Evolutionary conservation across 2,888 invertebrate genomes (phyloP).

Genomic region (Dasysyrphus albostriatus): DNA sequence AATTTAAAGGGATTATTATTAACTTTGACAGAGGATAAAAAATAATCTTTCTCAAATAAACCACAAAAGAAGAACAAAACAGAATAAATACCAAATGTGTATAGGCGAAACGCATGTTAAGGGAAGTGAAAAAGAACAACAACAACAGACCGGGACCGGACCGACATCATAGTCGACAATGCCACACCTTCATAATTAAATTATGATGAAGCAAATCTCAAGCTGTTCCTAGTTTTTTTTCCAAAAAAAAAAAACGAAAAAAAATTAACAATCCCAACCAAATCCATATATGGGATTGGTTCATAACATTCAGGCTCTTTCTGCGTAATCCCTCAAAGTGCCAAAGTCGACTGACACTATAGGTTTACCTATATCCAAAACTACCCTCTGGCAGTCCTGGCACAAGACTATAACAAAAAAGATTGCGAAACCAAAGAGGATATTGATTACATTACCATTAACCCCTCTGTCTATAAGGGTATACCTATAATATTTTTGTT

Average conservation of each 20-base stretch:
- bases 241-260: not conserved
- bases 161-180: conserved; percentile 11
- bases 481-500: conserved; percentile 50
- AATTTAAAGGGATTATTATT: conserved; percentile 64
- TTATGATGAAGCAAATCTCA: conserved; percentile 74
- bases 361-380: not conserved
- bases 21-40: conserved; percentile 71
- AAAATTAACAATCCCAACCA: conserved; percentile 4
- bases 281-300: conserved; percentile 65
- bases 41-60: conserved; percentile 52
- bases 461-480: conserved; percentile 40
- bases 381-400: too few relatives aligned
- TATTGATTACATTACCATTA: conserved; percentile 73
- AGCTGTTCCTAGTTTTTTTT: conserved; percentile 57
- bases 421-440: conserved; percentile 70
- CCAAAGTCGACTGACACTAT: conserved; percentile 35
- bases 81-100: not conserved
- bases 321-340: conserved; percentile 67
- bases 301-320: conserved; percentile 52
- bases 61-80: conserved; percentile 28
- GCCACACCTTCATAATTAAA: conserved; percentile 76
- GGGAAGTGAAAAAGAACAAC: not conserved
- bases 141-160: conserved; percentile 22
- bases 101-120: conserved; percentile 31
- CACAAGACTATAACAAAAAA: conserved; percentile 23